A percentile compares a stretch with the other conserved stretches of the same genome.
These are phyloP conservation scores for Eupeodes latifasciatus DNA, from an alignment of 2,888 invertebrate species.

Conservation along the genomic window DNA sequence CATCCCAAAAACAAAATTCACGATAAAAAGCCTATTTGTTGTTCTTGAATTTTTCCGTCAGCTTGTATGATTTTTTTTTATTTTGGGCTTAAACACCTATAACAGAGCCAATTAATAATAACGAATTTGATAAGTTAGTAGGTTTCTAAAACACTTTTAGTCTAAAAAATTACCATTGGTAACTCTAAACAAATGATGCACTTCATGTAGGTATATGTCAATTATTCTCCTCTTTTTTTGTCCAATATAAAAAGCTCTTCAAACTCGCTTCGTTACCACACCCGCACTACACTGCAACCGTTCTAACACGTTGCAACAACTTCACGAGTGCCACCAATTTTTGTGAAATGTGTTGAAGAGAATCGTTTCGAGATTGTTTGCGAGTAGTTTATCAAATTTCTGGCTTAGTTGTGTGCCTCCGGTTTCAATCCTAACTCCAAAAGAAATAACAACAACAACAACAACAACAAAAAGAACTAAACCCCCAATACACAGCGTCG, in stretches of 20 bases:
- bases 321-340: slow-evolving; percentile 74
- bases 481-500: neutral
- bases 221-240: neutral
- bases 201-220: neutral
- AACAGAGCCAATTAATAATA: no score
- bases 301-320: slow-evolving; percentile 32
- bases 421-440: slow-evolving; percentile 22
- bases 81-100: no score
- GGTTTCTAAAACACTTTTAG: neutral
- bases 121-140: neutral
- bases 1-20: no score
- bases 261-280: neutral
- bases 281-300: neutral
- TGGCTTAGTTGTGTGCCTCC: slow-evolving; percentile 56
- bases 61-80: no score
- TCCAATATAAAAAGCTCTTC: neutral
- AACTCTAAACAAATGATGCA: slow-evolving; percentile 41
- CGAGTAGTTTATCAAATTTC: slow-evolving; percentile 78
- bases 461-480: neutral
- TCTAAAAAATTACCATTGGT: slow-evolving; percentile 2
- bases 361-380: slow-evolving; percentile 78
- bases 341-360: slow-evolving; percentile 77
- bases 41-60: no score
- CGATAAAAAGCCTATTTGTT: no score
- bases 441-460: neutral